These are phyloP conservation scores for Notiomystis cincta DNA, from an alignment of 2,113 vertebrate species.

Conservation along the genomic window DNA sequence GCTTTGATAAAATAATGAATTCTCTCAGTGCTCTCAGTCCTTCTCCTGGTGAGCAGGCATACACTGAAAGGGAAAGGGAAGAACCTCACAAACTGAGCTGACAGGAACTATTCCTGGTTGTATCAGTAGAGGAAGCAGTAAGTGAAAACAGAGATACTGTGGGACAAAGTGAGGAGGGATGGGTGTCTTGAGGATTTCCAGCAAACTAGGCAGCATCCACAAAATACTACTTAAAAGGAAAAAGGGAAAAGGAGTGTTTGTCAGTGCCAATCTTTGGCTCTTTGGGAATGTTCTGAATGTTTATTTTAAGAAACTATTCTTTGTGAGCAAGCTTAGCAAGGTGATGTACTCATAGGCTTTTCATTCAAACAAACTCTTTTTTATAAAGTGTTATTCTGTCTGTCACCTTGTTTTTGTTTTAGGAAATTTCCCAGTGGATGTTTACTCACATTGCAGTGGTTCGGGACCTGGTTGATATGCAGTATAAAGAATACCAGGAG, in stretches of 20 bases:
- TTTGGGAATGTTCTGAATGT: background rate
- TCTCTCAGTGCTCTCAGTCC: background rate
- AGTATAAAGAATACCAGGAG: slow-evolving; percentile 97
- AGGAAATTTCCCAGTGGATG: slow-evolving; percentile 99
- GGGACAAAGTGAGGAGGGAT: background rate
- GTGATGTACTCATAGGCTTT: background rate
- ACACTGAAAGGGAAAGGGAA: background rate
- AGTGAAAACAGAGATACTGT: background rate
- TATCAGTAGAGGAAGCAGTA: background rate
- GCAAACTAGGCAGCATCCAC: background rate
- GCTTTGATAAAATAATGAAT: background rate
- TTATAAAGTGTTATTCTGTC: background rate
- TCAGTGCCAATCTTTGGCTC: background rate
- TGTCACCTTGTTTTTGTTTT: background rate
- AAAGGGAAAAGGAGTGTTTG: background rate
- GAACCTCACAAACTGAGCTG: background rate
- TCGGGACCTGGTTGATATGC: slow-evolving; percentile 92
- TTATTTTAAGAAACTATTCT: background rate
- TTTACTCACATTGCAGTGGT: slow-evolving; percentile 98
- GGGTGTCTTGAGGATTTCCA: background rate
- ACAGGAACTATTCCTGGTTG: background rate
- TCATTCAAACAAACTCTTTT: background rate
- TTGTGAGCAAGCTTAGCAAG: background rate
- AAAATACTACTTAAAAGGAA: background rate
- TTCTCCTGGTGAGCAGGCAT: background rate